Evolutionary conservation across 1,140 invertebrate species (phyloP), one percentile per base, ranked within the genome.

Genomic region (Nylanderia fulva): DNA sequence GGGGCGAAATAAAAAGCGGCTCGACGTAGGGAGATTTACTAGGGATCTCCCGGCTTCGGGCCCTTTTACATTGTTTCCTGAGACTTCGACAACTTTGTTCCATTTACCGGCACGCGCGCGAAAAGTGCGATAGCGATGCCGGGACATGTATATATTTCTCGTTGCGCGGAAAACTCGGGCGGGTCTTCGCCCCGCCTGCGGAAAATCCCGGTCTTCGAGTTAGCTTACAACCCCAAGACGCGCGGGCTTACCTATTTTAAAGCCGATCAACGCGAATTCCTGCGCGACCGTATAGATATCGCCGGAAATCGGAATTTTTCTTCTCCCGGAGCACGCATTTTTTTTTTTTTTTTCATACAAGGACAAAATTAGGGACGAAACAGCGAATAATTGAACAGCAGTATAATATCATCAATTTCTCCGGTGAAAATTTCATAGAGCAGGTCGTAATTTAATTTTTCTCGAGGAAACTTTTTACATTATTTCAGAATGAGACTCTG

Each of bases 241-340:
- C 54, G 45, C 15, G 63, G 52, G 48, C 77, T 84, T 72, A 85
- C 56, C 54, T 64, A 58, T 33, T 85, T 85, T 71, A 85, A 77
- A 63, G 74, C 58, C 83, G 83, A 77, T 86, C 84, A 82, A 9
- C 76, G 42, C 84, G 33, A 69, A 80, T 68, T 60, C 52, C 64
- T 76, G 8, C 11, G 80, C 61, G 77, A 15, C 21, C 36, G 77
- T 45, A 82, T 72, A 82, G 60, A 82, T 82, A 45, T 72, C 13
- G 36, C 27, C 18, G 13, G 52, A 58, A 56, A 58, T 48, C 77
- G 56, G n/a, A 71, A 71, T 60, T 82, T 48, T 0, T 82, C n/a
- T n/a, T n/a, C n/a, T n/a, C 27, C 13, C 11, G 7, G n/a, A 36
- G 24, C 76, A 29, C 52, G 54, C 66, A 72, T 72, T 82, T 72